Base-by-base conservation (phyloP, 2,888 invertebrate species). In the Zeuzera pyrina region DNA sequence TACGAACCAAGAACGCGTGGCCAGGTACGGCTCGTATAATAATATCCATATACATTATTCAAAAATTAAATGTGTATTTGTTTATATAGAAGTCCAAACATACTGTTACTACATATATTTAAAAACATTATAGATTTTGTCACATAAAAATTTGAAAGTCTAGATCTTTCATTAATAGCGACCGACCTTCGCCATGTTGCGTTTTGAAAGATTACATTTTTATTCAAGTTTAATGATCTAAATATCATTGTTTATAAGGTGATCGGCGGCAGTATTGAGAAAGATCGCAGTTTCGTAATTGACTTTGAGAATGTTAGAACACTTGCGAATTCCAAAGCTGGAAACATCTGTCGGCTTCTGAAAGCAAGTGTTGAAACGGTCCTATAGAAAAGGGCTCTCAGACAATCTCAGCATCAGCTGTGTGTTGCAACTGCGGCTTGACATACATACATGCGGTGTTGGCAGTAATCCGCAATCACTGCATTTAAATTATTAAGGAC, bases 301-400 rank as follows among this genome's bases (percentile, higher is more conserved):
- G n/a, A n/a, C n/a, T n/a, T n/a, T n/a, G n/a, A n/a, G n/a, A n/a
- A n/a, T n/a, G n/a, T n/a, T n/a, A n/a, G n/a, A n/a, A n/a, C n/a
- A n/a, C n/a, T n/a, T n/a, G n/a, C n/a, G n/a, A n/a, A n/a, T n/a
- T n/a, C n/a, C n/a, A n/a, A n/a, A n/a, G n/a, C n/a, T n/a, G n/a
- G n/a, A n/a, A n/a, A n/a, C n/a, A n/a, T n/a, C n/a, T n/a, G 2
- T 19, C 5, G 1, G 6, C 2, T 7, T 19, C 19, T 5, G 19
- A 19, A n/a, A 24, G 10, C n/a, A 24, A 24, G 5, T 10, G 24
- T 24, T 24, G 10, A 4, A n/a, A 10, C 7, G n/a, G 45, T 53
- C 48, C 57, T 55, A 52, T 64, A 69, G 72, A 61, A 74, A 76
- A 78, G 78, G 79, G 76, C 72, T 64, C 62, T 61, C 52, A 54